Conservation (phyloP, 2,888 invertebrate species). For the Hipparchia sbordonii region DNA sequence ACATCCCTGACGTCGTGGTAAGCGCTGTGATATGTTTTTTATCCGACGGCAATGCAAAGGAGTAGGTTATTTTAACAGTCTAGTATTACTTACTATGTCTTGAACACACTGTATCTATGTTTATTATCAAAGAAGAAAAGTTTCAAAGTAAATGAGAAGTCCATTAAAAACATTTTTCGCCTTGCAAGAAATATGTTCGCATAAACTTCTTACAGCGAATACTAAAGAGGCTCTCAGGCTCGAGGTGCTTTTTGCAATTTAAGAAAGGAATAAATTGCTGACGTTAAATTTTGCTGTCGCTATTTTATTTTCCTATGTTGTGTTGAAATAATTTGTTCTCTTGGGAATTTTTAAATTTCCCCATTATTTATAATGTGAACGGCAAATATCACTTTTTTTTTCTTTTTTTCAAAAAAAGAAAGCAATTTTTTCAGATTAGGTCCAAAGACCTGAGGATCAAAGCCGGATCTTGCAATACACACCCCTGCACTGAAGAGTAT, state of each 20-base stretch:
- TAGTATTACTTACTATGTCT: too few relatives aligned
- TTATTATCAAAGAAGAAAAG: not conserved
- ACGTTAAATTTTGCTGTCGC: conserved; percentile 1
- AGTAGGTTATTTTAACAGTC: not conserved
- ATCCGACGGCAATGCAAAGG: not conserved
- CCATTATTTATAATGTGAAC: not conserved
- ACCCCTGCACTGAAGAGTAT: too few relatives aligned
- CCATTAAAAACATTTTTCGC: conserved; percentile 5
- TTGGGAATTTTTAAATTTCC: not conserved
- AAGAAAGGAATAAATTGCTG: conserved; percentile 7
- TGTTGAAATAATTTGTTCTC: not conserved
- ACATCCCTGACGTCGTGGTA: too few relatives aligned
- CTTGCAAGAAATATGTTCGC: conserved; percentile 3
- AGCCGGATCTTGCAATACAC: too few relatives aligned
- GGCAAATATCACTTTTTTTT: not conserved
- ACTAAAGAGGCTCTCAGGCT: conserved; percentile 13
- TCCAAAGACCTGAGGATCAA: too few relatives aligned
- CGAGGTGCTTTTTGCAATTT: conserved; percentile 9
- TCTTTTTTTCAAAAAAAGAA: too few relatives aligned
- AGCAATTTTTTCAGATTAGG: too few relatives aligned
- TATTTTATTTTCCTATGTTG: conserved; percentile 7
- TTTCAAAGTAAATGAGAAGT: conserved; percentile 14
- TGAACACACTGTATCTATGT: not conserved
- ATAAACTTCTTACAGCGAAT: conserved; percentile 17
- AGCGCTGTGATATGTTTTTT: too few relatives aligned